Conservation (phyloP, 2,797 vertebrate species). For the Ataeniobius toweri region DNA sequence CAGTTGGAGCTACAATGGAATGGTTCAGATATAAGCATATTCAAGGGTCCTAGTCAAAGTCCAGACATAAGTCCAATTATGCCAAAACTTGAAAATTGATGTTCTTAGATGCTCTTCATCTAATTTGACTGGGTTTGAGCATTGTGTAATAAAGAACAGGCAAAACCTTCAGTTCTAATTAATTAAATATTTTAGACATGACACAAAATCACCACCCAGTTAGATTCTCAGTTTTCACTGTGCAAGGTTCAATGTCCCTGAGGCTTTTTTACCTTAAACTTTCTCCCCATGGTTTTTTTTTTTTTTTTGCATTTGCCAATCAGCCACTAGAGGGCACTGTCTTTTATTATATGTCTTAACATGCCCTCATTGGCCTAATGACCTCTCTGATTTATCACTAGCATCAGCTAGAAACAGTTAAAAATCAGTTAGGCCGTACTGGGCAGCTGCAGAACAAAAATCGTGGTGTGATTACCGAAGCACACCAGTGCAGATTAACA, state of each 20-base stretch:
- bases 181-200: background rate
- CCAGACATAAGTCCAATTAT: background rate
- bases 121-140: background rate
- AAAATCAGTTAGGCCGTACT: constrained; percentile 10
- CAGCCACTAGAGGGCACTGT: constrained; percentile 65
- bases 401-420: constrained; percentile 31
- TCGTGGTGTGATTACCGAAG: constrained; percentile 18
- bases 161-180: background rate
- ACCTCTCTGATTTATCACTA: constrained; percentile 48
- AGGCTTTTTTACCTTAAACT: background rate
- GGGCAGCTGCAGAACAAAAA: constrained; percentile 31
- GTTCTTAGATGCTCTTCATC: background rate
- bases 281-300: background rate
- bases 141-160: background rate
- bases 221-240: background rate
- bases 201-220: background rate
- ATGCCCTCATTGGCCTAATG: constrained; percentile 53
- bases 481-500: constrained; percentile 17
- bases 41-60: background rate
- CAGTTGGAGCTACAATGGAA: background rate
- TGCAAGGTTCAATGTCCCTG: background rate
- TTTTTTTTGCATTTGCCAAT: background rate
- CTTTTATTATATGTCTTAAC: constrained; percentile 9
- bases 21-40: background rate
- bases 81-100: background rate